phyloP scores from a whole-genome alignment of 2,113 vertebrate genomes.

The Colius striatus region DNA sequence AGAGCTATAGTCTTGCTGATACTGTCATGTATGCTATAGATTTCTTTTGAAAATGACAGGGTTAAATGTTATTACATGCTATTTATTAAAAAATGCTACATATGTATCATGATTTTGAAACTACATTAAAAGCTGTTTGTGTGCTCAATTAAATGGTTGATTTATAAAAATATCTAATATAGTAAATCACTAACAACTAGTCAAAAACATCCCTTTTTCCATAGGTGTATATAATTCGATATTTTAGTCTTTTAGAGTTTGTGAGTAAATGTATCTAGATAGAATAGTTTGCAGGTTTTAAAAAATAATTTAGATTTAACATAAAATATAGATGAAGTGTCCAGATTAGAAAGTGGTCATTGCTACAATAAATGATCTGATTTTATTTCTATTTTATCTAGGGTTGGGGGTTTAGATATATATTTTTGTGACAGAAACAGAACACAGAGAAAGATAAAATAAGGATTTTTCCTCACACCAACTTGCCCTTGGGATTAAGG shows the following conservation, averaged over 20 bases:
- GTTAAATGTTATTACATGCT: background rate
- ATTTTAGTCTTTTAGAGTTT: background rate
- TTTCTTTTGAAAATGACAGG: background rate
- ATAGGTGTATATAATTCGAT: background rate
- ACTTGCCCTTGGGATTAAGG: slow-evolving; percentile 12
- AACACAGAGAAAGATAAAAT: background rate
- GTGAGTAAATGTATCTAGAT: background rate
- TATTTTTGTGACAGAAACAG: background rate
- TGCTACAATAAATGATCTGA: background rate
- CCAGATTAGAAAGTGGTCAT: background rate
- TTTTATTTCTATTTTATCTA: background rate
- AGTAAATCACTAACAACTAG: background rate
- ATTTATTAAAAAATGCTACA: background rate
- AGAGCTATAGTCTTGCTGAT: slow-evolving; percentile 28
- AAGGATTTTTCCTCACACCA: background rate
- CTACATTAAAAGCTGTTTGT: background rate
- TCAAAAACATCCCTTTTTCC: background rate
- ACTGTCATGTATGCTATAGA: background rate
- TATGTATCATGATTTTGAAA: background rate
- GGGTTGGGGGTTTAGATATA: background rate
- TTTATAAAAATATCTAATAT: background rate
- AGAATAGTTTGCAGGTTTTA: background rate
- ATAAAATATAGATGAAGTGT: background rate
- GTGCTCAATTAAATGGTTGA: background rate
- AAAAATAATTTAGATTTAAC: background rate